Base-by-base conservation (phyloP, 2,113 vertebrate genomes). In the Grallaria varia region DNA sequence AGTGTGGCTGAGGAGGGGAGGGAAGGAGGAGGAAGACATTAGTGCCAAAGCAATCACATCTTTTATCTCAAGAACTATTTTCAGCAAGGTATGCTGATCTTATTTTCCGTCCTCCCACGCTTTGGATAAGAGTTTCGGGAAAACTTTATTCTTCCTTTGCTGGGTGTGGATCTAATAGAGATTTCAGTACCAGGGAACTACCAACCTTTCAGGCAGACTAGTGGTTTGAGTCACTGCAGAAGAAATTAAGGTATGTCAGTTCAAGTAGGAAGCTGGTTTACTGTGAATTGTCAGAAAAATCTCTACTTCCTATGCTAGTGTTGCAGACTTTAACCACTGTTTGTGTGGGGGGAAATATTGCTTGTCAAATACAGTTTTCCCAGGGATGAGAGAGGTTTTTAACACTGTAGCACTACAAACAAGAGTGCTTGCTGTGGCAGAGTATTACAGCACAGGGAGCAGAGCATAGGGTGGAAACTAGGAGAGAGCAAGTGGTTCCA, bases 41-140 rank as follows among this genome's bases (percentile, higher is more conserved):
- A 53, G 89, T 93, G 88, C 93, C 74, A 88, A 87, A 62, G 40
- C 87, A 96, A 56, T 96, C 84, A 33, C 28, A 21, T 64, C 60
- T 96, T 91, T 90, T 93, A 92, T 86, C 84, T 95, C 47, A 31
- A 83, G 66, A 91, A 67, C 82, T 95, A 53, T 95, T 97, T 97
- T 86, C 87, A 89, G 72, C 19, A 66, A 84, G 58, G 64, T 90
- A 87, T 78, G 62, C 52, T 64, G 79, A 52, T 83, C 28, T 95
- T 93, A 52, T 90, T 95, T 95, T 95, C 79, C 72, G 45, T 72
- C 76, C 76, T 96, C 79, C 84, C 79, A 49, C 5, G 0, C 88
- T 91, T 84, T 72, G 69, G 44, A 58, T 89, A 90, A 53, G 73
- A 66, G 53, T 90, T 94, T 93, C 2, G 0, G 76, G 86, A 84